Conservation (phyloP, 2,797 vertebrate species). For the Melanotaenia trifasciata region DNA sequence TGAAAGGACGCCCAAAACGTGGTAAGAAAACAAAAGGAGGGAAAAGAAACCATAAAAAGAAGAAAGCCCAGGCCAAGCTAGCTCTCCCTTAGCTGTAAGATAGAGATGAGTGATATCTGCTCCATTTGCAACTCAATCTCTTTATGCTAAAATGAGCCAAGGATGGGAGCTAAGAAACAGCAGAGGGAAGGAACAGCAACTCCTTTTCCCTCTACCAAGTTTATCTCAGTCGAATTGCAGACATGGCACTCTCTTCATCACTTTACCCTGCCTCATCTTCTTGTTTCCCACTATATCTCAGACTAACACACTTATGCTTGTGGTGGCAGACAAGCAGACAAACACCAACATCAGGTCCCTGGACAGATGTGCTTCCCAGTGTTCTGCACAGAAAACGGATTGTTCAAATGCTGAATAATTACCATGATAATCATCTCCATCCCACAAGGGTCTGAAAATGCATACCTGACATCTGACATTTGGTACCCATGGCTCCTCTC, state of each 20-base stretch:
- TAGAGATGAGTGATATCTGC: conserved; percentile 86
- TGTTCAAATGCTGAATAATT: conserved; percentile 85
- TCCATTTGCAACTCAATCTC: conserved; percentile 81
- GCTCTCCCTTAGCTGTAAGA: conserved; percentile 80
- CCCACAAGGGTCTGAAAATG: conserved; percentile 79
- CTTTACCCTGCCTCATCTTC: conserved; percentile 50
- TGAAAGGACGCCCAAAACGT: conserved; percentile 78
- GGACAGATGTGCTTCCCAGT: conserved; percentile 76
- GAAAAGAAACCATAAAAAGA: conserved; percentile 78
- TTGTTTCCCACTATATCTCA: conserved; percentile 64
- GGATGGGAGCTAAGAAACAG: conserved; percentile 71
- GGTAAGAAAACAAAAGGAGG: conserved; percentile 80
- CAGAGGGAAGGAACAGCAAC: conserved; percentile 63
- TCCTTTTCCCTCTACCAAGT: conserved; percentile 66
- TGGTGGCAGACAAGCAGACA: conserved; percentile 74
- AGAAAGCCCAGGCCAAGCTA: conserved; percentile 74
- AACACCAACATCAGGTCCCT: conserved; percentile 76
- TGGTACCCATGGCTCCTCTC: conserved; percentile 79
- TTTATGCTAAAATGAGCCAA: conserved; percentile 77
- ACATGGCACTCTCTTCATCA: conserved; percentile 64
- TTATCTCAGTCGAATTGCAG: conserved; percentile 75
- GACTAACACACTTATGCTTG: conserved; percentile 64
- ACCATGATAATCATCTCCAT: conserved; percentile 84
- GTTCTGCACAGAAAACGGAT: conserved; percentile 70
- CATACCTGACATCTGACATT: conserved; percentile 85